Base-by-base conservation (phyloP, 2,888 invertebrate species). In the Limnephilus lunatus region DNA sequence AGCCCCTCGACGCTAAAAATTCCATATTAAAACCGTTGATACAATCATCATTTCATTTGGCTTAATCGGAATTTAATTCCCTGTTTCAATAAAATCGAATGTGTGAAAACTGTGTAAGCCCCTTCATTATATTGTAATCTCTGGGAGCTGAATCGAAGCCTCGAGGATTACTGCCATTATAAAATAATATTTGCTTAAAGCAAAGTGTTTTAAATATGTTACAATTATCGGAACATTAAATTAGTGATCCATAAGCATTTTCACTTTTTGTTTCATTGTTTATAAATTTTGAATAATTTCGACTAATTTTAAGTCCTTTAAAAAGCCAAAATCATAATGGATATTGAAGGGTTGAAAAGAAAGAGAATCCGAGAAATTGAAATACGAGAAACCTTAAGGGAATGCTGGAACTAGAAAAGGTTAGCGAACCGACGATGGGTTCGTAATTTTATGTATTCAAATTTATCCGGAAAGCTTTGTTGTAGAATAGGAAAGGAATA, bases 381-480 rank as follows among this genome's bases (percentile, higher is more conserved):
- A 88, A 88, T 32, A 31, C 88, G 88, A 80, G 32, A 68, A 88
- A 53, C 88, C 68, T 68, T 68, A 31, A 68, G 88, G 35, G 88
- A 86, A 25, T 44, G 30, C 86, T 30, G 86, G 44, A 44, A 53
- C 88, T 68, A 30, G 53, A 68, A 68, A 68, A 68, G 88, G 88
- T 53, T 88, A 88, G 30, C 68, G 88, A 88, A 88, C 88, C 88
- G 88, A 88, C 80, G 88, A 88, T 68, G 88, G 88, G 68, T 53
- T 88, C 88, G 68, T 68, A 88, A 88, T 68, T 88, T 88, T 88
- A 88, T 88, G 88, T 88, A 88, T 88, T 88, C 88, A 88, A 88
- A 88, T 88, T 88, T 88, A 88, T 88, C 88, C 88, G 88, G 80
- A 88, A 88, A 88, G 88, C 88, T 88, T 88, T 68, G 88, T 88